A percentile compares a stretch with the other conserved stretches of the same genome.
Evolutionary conservation across 2,888 invertebrate genomes (phyloP).

Genomic region (Galerucella pusilla): DNA sequence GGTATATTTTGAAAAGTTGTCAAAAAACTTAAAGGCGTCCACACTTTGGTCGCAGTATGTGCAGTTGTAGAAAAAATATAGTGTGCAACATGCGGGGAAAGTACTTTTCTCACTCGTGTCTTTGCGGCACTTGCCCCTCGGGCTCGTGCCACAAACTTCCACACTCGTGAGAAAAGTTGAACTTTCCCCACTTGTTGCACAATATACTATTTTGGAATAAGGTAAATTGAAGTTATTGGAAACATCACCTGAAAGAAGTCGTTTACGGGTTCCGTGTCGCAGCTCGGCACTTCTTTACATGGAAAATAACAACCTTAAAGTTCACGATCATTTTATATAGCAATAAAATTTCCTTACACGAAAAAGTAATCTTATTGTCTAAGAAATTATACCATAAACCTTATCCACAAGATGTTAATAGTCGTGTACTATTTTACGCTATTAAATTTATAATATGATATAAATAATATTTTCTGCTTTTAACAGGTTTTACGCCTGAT

Average conservation of each 20-base stretch:
- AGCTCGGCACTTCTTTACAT: conserved; percentile 12
- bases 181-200: no score
- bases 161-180: no score
- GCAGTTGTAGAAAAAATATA: no score
- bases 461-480: conserved; percentile 44
- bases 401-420: conserved; percentile 41
- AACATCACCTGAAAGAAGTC: background rate
- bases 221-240: no score
- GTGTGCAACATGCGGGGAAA: no score
- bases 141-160: no score
- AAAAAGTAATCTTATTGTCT: conserved; percentile 43
- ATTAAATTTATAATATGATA: conserved; percentile 45
- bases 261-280: background rate
- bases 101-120: no score
- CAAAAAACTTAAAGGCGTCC: no score
- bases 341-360: conserved; percentile 40
- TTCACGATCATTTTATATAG: conserved; percentile 34
- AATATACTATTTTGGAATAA: no score
- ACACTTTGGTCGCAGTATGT: no score
- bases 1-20: no score
- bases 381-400: conserved; percentile 42
- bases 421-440: conserved; percentile 44
- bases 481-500: conserved; percentile 36
- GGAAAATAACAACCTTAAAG: conserved; percentile 20
- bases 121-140: no score